Percentiles rank a stretch among this genome's conserved stretches.
Conservation (phyloP, 2,888 invertebrate species). For the Drosophila paranaensis region DNA sequence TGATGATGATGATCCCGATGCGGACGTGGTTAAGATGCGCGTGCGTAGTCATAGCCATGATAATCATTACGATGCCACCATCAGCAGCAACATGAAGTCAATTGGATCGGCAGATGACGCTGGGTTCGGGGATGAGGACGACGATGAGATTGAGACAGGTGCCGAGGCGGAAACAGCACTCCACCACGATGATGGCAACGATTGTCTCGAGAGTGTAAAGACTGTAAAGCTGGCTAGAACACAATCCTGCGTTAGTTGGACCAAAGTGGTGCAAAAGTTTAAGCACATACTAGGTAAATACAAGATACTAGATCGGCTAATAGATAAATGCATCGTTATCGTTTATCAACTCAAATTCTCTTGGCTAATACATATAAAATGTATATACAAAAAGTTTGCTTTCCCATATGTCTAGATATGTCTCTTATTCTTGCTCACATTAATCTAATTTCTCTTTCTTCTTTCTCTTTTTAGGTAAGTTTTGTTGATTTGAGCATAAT, state of each 20-base stretch:
- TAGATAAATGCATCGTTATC: not conserved
- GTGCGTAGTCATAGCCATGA: conserved; percentile 68
- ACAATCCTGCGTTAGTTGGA: conserved; percentile 84
- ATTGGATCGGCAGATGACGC: conserved; percentile 32
- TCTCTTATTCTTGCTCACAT: not conserved
- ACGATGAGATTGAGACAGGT: conserved; percentile 62
- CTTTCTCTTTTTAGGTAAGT: conserved; percentile 71
- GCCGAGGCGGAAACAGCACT: conserved; percentile 62
- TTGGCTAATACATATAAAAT: not conserved
- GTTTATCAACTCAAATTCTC: not conserved
- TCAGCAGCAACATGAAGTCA: conserved; percentile 13
- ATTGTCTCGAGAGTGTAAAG: conserved; percentile 63
- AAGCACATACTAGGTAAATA: conserved; percentile 81
- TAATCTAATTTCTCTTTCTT: conserved; percentile 4
- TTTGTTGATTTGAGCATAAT: conserved; percentile 7
- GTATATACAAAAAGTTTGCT: conserved; percentile 18
- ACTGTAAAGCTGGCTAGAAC: conserved; percentile 70
- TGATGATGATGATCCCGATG: conserved; percentile 24
- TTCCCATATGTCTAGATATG: not conserved
- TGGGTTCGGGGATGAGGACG: conserved; percentile 24
- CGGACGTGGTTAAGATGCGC: conserved; percentile 53
- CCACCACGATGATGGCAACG: conserved; percentile 27
- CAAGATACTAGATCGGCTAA: not conserved
- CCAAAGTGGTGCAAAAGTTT: conserved; percentile 82
- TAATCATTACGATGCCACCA: conserved; percentile 51